A percentile compares a stretch with the other conserved stretches of the same genome.
These are phyloP conservation scores for Acrobasis repandana DNA, from an alignment of 2,888 invertebrate species.

Conservation along the genomic window DNA sequence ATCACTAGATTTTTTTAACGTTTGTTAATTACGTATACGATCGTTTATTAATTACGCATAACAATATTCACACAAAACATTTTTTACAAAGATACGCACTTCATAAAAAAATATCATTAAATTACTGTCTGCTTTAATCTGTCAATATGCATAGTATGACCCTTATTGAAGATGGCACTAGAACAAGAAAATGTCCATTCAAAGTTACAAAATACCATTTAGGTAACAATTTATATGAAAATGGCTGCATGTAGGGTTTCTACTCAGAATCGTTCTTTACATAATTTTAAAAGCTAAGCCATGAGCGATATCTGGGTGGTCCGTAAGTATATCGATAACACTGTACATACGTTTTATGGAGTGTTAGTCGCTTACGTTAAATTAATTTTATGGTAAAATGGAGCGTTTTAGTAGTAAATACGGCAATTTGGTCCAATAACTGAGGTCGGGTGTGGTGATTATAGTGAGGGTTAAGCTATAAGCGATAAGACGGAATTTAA, in stretches of 20 bases:
- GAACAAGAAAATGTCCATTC: neutral
- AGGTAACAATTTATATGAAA: no score
- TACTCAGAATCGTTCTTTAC: neutral
- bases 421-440: constrained; percentile 38
- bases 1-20: no score
- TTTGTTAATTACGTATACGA: no score
- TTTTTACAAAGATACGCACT: no score
- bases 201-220: neutral
- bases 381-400: constrained; percentile 45
- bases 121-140: no score
- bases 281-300: constrained; percentile 13
- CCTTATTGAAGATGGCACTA: no score
- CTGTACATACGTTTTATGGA: constrained; percentile 33
- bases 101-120: no score
- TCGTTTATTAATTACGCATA: no score
- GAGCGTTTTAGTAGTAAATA: constrained; percentile 42
- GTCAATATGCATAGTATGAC: no score
- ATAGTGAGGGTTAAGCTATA: constrained; percentile 22
- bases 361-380: constrained; percentile 41
- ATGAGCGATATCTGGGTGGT: constrained; percentile 20
- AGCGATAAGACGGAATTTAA: neutral
- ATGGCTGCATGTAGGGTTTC: neutral
- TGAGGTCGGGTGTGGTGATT: constrained; percentile 28
- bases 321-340: constrained; percentile 10
- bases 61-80: no score